phyloP scores from a whole-genome alignment of 1,140 invertebrate species.

The Nomia melanderi region DNA sequence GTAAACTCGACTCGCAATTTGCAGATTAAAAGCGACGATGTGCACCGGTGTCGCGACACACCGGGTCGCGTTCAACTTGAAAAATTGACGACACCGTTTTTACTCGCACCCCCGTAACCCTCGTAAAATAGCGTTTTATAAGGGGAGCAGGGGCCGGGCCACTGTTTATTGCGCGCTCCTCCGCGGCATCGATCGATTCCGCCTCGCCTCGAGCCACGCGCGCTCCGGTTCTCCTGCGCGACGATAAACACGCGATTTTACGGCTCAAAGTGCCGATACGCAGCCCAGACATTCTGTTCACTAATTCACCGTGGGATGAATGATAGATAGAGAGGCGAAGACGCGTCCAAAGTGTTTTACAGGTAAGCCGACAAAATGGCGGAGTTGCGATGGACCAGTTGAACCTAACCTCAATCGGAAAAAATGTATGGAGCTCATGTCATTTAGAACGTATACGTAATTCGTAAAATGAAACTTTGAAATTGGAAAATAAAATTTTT shows the following conservation, averaged over 20 bases:
- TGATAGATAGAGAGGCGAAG: neutral
- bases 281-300: neutral
- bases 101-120: conserved; percentile 37
- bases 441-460: too few relatives aligned
- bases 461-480: too few relatives aligned
- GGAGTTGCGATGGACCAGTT: too few relatives aligned
- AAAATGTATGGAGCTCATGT: too few relatives aligned
- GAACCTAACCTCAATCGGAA: too few relatives aligned
- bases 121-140: conserved; percentile 52
- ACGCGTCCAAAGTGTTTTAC: too few relatives aligned
- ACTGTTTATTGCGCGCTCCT: conserved; percentile 60
- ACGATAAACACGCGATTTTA: conserved; percentile 1
- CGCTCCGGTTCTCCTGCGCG: neutral
- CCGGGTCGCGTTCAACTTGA: conserved; percentile 24
- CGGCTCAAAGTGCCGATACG: neutral
- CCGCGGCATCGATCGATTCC: neutral
- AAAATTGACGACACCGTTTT: conserved; percentile 25
- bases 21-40: conserved; percentile 6
- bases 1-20: neutral
- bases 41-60: neutral
- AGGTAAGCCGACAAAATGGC: too few relatives aligned
- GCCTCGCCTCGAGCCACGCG: too few relatives aligned
- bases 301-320: neutral
- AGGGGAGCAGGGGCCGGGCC: conserved; percentile 30
- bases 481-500: too few relatives aligned